Evolutionary conservation across 2,888 invertebrate species (phyloP).

Genomic region (Chloroclysta siterata): DNA sequence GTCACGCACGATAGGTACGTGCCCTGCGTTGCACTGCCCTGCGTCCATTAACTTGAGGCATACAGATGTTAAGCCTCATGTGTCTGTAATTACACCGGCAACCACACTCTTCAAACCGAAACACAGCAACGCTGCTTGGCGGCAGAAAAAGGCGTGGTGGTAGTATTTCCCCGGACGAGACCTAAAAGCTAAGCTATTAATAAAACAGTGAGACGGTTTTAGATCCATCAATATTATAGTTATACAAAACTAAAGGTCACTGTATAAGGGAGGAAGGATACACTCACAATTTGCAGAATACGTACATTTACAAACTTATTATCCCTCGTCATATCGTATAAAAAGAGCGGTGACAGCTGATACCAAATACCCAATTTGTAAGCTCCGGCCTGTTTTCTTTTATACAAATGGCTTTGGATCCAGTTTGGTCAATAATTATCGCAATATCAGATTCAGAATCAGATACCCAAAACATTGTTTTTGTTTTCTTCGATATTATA

Average conservation of each 20-base stretch:
- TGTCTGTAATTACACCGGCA: no score
- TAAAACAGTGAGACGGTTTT: no score
- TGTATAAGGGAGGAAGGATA: conserved; percentile 22
- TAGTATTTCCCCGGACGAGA: no score
- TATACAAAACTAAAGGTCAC: conserved; percentile 3
- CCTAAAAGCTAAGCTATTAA: no score
- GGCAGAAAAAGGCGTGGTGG: no score
- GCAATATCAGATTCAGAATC: conserved; percentile 21
- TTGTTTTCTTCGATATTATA: no score
- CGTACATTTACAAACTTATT: conserved; percentile 48
- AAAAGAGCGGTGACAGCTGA: conserved; percentile 52
- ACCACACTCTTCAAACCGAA: no score
- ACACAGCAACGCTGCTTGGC: no score
- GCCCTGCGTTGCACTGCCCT: no score
- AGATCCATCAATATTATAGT: neutral
- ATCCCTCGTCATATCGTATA: conserved; percentile 58
- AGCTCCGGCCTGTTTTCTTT: conserved; percentile 37
- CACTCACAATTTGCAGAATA: conserved; percentile 29
- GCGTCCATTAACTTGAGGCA: no score
- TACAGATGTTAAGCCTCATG: no score
- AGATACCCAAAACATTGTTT: conserved; percentile 2
- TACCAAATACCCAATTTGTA: conserved; percentile 50
- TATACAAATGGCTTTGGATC: conserved; percentile 14
- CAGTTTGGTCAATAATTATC: conserved; percentile 28
- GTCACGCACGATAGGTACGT: no score